Percentiles rank a stretch among this genome's conserved stretches.
Conservation (phyloP, 2,113 vertebrate species). For the Melanostigma gelatinosum region DNA sequence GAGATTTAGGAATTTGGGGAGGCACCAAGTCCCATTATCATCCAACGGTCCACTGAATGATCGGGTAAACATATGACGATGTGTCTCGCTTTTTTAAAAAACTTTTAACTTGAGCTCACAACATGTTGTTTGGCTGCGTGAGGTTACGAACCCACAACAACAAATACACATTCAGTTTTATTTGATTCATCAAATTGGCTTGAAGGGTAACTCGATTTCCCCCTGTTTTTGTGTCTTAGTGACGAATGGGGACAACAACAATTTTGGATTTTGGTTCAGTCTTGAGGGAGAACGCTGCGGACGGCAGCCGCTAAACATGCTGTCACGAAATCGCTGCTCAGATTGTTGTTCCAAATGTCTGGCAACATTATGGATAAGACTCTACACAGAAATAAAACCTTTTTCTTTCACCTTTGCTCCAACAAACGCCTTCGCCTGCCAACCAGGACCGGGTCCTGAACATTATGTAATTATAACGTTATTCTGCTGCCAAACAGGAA, state of each 20-base stretch:
- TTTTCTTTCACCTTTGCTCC: neutral
- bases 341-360: neutral
- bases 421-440: neutral
- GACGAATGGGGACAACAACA: neutral
- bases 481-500: constrained; percentile 34
- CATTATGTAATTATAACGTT: constrained; percentile 9
- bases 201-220: neutral
- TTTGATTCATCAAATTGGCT: neutral
- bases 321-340: neutral
- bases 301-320: neutral
- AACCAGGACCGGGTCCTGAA: neutral
- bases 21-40: neutral
- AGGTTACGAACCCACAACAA: neutral
- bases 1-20: neutral
- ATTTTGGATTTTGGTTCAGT: neutral
- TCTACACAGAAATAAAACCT: neutral
- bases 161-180: neutral
- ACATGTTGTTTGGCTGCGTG: neutral
- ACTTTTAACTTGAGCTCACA: neutral
- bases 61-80: too few relatives aligned
- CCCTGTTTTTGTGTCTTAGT: neutral
- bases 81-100: too few relatives aligned
- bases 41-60: neutral
- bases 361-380: neutral
- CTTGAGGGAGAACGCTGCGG: neutral